Evolutionary conservation across 1,140 invertebrate species (phyloP).

Genomic region (Sinonovacula constricta): DNA sequence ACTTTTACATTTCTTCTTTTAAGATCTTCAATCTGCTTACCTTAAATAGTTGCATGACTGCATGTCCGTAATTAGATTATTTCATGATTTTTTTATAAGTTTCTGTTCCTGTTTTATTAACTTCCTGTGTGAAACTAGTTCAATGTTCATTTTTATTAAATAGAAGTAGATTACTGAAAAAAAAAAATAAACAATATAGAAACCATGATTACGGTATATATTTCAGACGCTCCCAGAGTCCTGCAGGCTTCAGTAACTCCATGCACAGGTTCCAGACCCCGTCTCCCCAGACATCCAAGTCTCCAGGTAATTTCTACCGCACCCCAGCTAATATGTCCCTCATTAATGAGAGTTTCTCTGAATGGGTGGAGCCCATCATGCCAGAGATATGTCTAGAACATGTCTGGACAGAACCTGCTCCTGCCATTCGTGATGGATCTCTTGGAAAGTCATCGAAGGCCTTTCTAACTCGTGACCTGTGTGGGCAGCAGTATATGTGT

Average conservation of each 20-base stretch:
- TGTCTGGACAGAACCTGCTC: constrained; percentile 87
- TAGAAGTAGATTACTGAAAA: too few species aligned
- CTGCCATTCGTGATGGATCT: constrained; percentile 64
- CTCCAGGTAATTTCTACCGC: constrained; percentile 61
- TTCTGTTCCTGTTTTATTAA: too few species aligned
- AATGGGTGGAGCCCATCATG: constrained; percentile 84
- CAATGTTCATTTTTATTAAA: too few species aligned
- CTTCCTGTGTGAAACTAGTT: too few species aligned
- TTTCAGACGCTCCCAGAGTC: constrained; percentile 75
- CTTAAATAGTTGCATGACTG: too few species aligned
- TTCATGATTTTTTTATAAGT: too few species aligned
- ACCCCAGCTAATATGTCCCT: constrained; percentile 68
- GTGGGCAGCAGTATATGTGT: constrained; percentile 90
- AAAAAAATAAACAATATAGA: too few species aligned
- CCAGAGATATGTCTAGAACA: constrained; percentile 93
- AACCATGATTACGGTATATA: background rate
- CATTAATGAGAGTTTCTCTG: constrained; percentile 69
- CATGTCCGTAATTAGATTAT: too few species aligned
- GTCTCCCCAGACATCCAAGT: constrained; percentile 61
- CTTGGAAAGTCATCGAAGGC: constrained; percentile 85
- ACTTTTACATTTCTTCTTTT: too few species aligned
- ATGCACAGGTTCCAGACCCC: constrained; percentile 68
- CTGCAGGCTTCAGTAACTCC: constrained; percentile 61
- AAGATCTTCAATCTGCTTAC: too few species aligned
- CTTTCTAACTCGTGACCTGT: constrained; percentile 89